These are phyloP conservation scores for Neosalanx taihuensis DNA, from an alignment of 2,797 vertebrate species.

Conservation along the genomic window DNA sequence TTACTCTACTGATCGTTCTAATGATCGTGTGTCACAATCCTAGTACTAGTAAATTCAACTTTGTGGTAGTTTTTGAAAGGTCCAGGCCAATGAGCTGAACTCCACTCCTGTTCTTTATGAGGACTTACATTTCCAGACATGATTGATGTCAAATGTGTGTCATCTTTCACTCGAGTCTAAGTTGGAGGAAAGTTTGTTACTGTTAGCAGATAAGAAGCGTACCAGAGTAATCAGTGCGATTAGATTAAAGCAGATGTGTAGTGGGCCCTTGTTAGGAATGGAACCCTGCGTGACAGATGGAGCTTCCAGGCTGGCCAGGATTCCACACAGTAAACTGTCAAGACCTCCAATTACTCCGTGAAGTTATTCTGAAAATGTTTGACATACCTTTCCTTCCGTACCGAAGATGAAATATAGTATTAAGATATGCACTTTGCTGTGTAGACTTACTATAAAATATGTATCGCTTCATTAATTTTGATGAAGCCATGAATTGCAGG, in stretches of 20 bases:
- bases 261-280: constrained; percentile 44
- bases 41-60: not conserved
- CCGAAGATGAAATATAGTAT: constrained; percentile 68
- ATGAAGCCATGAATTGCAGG: constrained; percentile 73
- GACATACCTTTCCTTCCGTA: constrained; percentile 60
- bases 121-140: constrained; percentile 17
- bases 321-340: constrained; percentile 39
- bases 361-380: constrained; percentile 38
- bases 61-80: not conserved
- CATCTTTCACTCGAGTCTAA: constrained; percentile 51
- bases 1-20: not conserved
- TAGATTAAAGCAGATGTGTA: constrained; percentile 42
- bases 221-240: constrained; percentile 45
- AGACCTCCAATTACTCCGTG: constrained; percentile 42
- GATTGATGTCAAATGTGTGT: constrained; percentile 66
- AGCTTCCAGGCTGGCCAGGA: constrained; percentile 39
- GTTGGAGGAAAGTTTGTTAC: constrained; percentile 34
- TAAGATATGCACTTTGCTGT: constrained; percentile 77
- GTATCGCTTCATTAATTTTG: constrained; percentile 79
- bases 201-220: constrained; percentile 47
- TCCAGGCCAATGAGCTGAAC: constrained; percentile 35
- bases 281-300: constrained; percentile 30
- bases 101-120: constrained; percentile 32
- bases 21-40: not conserved
- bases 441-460: constrained; percentile 77